Conservation (phyloP, 1,140 invertebrate genomes). For the Nebria ingens region DNA sequence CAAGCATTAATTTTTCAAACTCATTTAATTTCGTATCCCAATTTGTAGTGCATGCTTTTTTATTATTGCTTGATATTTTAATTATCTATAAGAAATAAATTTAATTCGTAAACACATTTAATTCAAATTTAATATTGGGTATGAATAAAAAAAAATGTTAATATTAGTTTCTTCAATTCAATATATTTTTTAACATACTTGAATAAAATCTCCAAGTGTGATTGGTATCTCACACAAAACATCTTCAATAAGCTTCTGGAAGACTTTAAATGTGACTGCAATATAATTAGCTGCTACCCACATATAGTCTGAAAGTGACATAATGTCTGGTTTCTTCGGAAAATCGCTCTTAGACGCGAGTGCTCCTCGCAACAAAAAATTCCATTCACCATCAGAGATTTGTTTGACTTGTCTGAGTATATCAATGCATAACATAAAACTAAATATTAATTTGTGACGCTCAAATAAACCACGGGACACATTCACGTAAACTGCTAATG, state of each 20-base stretch:
- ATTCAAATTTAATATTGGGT: neutral
- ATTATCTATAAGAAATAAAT: conserved; percentile 35
- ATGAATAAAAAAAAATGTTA: neutral
- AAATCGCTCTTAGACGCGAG: conserved; percentile 35
- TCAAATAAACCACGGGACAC: conserved; percentile 84
- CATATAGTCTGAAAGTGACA: conserved; percentile 44
- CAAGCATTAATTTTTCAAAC: conserved; percentile 74
- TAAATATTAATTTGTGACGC: conserved; percentile 81
- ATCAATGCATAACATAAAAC: conserved; percentile 69
- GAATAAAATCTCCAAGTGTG: conserved; percentile 45
- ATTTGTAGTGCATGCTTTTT: conserved; percentile 32
- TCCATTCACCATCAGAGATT: conserved; percentile 52
- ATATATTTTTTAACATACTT: conserved; percentile 35
- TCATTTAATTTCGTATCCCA: conserved; percentile 51
- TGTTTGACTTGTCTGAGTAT: conserved; percentile 52
- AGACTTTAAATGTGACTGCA: conserved; percentile 40
- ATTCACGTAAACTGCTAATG: conserved; percentile 71
- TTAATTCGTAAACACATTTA: conserved; percentile 6
- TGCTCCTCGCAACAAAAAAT: conserved; percentile 62
- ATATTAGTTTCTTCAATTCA: conserved; percentile 7
- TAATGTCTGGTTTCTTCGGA: conserved; percentile 38
- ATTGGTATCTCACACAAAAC: conserved; percentile 44
- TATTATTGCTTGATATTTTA: conserved; percentile 39
- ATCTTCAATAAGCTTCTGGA: conserved; percentile 42
- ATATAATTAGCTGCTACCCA: conserved; percentile 52